Base-by-base conservation (phyloP, 2,797 vertebrate species). In the Darevskia mixta region DNA sequence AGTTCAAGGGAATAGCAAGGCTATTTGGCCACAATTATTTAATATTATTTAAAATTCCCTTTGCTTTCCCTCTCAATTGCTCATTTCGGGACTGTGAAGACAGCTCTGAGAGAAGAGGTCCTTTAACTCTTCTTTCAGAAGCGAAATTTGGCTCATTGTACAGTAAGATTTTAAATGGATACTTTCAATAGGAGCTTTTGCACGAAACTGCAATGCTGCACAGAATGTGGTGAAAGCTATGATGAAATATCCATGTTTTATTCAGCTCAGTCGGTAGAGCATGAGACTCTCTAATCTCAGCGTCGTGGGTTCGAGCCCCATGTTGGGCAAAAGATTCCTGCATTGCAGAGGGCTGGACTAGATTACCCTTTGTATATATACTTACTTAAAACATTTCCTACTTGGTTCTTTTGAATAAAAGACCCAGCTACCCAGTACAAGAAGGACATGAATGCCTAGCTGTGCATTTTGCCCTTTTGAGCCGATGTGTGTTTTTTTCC, bases 21-120 rank as follows among this genome's bases (percentile, higher is more conserved):
- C 92, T 96, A 95, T 95, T 96, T 96, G 94, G 91, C 86, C 79
- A 95, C 77, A 93, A 93, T 96, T 94, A 95, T 95, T 95, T 94
- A 85, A 95, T 96, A 96, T 88, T 94, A 82, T 95, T 95, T 95
- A 95, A 94, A 95, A 89, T 82, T 43, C 9, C 58, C 90, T 91
- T 82, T 93, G 75, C 69, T 93, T 93, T 92, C 85, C 82, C 85
- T 84, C 79, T 92, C 86, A 93, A 94, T 94, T 91, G 77, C 61
- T 86, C 23, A 85, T 86, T 85, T 17, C 58, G 45, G 82, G 87
- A 49, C 45, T 64, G 81, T 85, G 85, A 72, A 71, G 66, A 91
- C 79, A 94, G 90, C 9, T 86, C 87, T 87, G 85, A 90, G 8
- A 80, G 35, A 32, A 89, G 5, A 67, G 27, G 83, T 27, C 10